These are phyloP conservation scores for Thryonomys swinderianus DNA, from an alignment of 2,113 vertebrate species.

Conservation along the genomic window DNA sequence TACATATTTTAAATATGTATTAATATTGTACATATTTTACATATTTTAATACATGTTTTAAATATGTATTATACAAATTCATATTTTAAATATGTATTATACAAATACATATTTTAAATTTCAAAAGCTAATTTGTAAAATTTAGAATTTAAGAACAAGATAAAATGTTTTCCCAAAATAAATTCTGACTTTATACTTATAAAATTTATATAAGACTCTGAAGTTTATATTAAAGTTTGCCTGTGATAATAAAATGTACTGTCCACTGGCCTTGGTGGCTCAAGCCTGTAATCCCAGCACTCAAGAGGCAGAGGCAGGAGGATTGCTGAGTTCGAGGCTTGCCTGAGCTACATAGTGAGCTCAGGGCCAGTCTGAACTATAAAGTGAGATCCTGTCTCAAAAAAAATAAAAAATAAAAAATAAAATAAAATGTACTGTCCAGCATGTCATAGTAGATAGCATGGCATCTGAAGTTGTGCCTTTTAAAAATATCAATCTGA, in stretches of 20 bases:
- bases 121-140: constrained; percentile 22
- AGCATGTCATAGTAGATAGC: not conserved
- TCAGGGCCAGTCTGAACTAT: too few species aligned
- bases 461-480: not conserved
- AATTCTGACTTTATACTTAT: not conserved
- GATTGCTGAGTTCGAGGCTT: too few species aligned
- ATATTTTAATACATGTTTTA: too few species aligned
- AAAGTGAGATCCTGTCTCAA: too few species aligned
- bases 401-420: too few species aligned
- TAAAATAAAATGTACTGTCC: not conserved
- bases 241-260: not conserved
- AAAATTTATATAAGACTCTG: constrained; percentile 46
- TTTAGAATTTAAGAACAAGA: not conserved
- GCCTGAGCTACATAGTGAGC: too few species aligned
- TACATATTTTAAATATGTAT: constrained; percentile 47
- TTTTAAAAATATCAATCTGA: constrained; percentile 41
- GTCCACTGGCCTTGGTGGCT: too few species aligned
- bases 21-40: too few species aligned
- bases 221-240: constrained; percentile 28
- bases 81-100: too few species aligned
- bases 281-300: too few species aligned
- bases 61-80: too few species aligned
- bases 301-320: too few species aligned
- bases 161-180: constrained; percentile 36
- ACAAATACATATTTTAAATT: constrained; percentile 51